Evolutionary conservation across 2,797 vertebrate genomes (phyloP).

Genomic region (Micropoecilia bifurca): DNA sequence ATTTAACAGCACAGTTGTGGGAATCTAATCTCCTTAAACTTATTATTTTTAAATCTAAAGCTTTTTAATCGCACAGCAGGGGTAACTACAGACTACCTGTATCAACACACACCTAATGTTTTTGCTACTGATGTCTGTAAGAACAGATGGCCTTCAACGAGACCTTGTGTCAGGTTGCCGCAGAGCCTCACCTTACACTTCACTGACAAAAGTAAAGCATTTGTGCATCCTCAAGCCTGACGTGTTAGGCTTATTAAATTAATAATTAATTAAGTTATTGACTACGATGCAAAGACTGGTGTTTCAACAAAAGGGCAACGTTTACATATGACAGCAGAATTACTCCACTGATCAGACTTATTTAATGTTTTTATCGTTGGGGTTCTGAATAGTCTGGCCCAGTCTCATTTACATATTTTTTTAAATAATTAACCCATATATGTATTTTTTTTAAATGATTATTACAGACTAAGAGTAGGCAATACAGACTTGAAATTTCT

Average conservation of each 20-base stretch:
- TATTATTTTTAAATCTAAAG: not conserved
- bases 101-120: not conserved
- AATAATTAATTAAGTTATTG: not conserved
- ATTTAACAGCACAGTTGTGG: not conserved
- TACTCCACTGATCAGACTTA: not conserved
- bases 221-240: not conserved
- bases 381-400: not conserved
- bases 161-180: conserved; percentile 52
- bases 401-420: not conserved
- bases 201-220: conserved; percentile 19
- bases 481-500: not conserved
- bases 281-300: not conserved
- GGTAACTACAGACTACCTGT: not conserved
- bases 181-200: conserved; percentile 53
- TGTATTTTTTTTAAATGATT: not conserved
- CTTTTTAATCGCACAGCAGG: not conserved
- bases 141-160: conserved; percentile 31
- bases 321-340: not conserved
- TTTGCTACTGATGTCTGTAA: conserved; percentile 2
- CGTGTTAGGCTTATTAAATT: not conserved
- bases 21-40: not conserved
- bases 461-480: not conserved
- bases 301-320: not conserved
- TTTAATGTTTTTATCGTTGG: not conserved
- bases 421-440: not conserved